Conservation (phyloP, 1,140 invertebrate species). For the Euura saliciscinereae region DNA sequence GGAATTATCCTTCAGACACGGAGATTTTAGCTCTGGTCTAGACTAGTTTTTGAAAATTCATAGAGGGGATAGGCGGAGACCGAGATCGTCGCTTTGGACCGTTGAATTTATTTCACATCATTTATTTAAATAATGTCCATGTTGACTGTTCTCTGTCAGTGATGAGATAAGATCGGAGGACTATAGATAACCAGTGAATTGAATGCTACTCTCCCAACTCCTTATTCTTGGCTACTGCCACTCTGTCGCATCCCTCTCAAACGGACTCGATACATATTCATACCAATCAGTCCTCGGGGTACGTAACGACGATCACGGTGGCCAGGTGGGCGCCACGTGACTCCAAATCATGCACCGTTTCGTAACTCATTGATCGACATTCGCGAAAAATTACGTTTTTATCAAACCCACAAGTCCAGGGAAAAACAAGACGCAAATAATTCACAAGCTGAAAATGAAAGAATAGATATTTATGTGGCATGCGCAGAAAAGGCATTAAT, state of each 20-base stretch:
- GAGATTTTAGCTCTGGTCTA: not conserved
- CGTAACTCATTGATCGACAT: no score
- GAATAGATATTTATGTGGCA: no score
- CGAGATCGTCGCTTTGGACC: no score
- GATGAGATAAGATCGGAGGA: not conserved
- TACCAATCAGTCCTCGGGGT: not conserved
- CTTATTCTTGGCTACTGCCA: not conserved
- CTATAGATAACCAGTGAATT: not conserved
- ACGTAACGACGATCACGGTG: not conserved
- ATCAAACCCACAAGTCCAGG: no score
- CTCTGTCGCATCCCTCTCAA: not conserved
- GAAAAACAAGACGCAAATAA: no score
- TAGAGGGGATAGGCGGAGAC: no score
- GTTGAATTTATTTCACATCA: not conserved
- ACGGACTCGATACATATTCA: not conserved
- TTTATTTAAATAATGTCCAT: not conserved
- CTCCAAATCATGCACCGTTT: not conserved
- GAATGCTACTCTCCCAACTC: not conserved
- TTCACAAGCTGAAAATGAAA: no score
- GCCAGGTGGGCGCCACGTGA: not conserved
- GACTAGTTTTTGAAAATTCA: not conserved
- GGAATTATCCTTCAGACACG: no score
- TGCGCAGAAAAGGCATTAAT: no score
- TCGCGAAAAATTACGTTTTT: no score
- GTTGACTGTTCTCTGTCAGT: slow-evolving; percentile 6